These are phyloP conservation scores for Cephus cinctus DNA, from an alignment of 1,140 invertebrate species.

Conservation along the genomic window DNA sequence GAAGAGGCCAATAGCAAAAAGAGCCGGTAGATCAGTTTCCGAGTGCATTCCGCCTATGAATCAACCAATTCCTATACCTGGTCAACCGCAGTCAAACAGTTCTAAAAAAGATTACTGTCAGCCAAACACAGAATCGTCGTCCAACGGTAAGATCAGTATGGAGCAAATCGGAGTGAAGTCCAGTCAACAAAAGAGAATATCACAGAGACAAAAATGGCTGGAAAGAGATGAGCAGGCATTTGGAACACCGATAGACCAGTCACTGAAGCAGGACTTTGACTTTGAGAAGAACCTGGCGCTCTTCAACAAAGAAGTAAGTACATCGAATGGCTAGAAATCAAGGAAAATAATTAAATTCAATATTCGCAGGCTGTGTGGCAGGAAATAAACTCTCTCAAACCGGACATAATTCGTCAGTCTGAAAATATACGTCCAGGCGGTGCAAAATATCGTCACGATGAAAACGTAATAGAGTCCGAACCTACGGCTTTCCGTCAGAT, in stretches of 20 bases:
- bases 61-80: constrained; percentile 18
- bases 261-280: constrained; percentile 78
- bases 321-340: not conserved
- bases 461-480: constrained; percentile 75
- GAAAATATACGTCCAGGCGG: constrained; percentile 38
- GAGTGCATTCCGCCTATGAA: constrained; percentile 44
- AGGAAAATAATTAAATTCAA: too few relatives aligned
- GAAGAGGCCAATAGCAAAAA: constrained; percentile 59
- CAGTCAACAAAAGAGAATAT: constrained; percentile 33
- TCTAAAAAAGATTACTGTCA: constrained; percentile 28
- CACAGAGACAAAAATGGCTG: constrained; percentile 43
- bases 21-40: constrained; percentile 54
- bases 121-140: constrained; percentile 30
- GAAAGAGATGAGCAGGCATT: constrained; percentile 63
- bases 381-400: constrained; percentile 70
- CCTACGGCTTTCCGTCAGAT: constrained; percentile 71
- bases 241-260: constrained; percentile 61
- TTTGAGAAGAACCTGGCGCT: constrained; percentile 91
- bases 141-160: constrained; percentile 42
- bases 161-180: too few relatives aligned
- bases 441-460: constrained; percentile 72
- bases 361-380: constrained; percentile 55
- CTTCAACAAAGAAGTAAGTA: constrained; percentile 81
- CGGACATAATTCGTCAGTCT: constrained; percentile 64
- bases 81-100: constrained; percentile 30